Evolutionary conservation across 2,888 invertebrate species (phyloP), one percentile per base, ranked within the genome.

Genomic region (Meteorus colon): DNA sequence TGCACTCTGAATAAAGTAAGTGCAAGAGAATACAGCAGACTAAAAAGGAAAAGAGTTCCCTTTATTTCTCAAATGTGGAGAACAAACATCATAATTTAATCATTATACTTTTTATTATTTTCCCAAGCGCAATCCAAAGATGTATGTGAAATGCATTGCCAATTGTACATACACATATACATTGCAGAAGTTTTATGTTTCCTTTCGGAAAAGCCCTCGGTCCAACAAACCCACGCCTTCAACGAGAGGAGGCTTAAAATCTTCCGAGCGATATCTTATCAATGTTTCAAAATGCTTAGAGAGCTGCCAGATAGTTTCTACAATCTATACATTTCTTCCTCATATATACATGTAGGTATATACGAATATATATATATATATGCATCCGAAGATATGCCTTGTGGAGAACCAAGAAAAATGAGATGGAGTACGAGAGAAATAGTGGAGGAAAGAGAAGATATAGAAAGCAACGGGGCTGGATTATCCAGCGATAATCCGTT

Each of bases 401-500:
- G 19, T 8, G n/a, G 6, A 19, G 3, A 55, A 55, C 24, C n/a
- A 6, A 24, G n/a, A 55, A 55, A 55, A 55, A 66, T 73, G 12
- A 24, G 31, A 68, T 62, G 63, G 14, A 62, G 72, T 41, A 27
- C 16, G 63, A 45, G 51, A 73, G 41, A 41, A 41, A 41, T 41
- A 41, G 67, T 55, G 29, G 29, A 55, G 16, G 45, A 66, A n/a
- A 65, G 37, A 67, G 24, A 3, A 31, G 66, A 65, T 3, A 66
- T 55, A 55, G n/a, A 51, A 65, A 48, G 37, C 60, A 29, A 51
- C 59, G 29, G 73, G 76, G 76, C 71, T 72, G 79, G 79, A 81
- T 81, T 77, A 81, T 81, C 81, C 78, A 41, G 60, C 78, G 80
- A 78, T 81, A 81, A 81, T 81, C 79, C 78, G 55, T n/a, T 78